A percentile compares a stretch with the other conserved stretches of the same genome.
phyloP scores from a whole-genome alignment of 1,140 invertebrate genomes.

The Tetramorium parvispinum region DNA sequence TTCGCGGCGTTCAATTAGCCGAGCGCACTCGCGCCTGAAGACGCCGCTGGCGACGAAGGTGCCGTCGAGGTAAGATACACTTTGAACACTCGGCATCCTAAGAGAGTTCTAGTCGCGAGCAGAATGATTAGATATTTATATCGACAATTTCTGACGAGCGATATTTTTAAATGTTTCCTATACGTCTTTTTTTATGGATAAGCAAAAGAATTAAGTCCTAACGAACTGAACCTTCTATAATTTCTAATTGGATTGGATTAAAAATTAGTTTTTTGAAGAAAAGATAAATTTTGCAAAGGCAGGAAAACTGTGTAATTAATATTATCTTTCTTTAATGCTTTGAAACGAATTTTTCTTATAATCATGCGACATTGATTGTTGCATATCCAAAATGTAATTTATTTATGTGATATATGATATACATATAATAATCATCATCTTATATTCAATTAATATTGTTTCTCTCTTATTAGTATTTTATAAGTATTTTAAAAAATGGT shows the following conservation, averaged over 20 bases:
- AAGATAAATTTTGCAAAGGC: not conserved
- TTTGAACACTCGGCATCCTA: not conserved
- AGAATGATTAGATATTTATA: not conserved
- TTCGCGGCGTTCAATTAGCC: constrained; percentile 26
- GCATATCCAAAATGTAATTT: not conserved
- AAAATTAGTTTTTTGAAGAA: not conserved
- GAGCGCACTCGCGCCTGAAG: not conserved
- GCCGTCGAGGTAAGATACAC: not conserved
- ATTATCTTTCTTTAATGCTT: not conserved
- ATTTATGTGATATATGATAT: not conserved
- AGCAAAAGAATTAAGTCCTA: not conserved
- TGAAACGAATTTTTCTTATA: not conserved
- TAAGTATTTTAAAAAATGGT: no score
- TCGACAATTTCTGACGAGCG: not conserved
- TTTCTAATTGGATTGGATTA: not conserved
- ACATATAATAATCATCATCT: not conserved
- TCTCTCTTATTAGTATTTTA: not conserved
- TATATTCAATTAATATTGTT: not conserved
- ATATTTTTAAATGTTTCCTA: not conserved
- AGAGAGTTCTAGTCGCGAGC: not conserved
- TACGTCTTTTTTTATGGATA: not conserved
- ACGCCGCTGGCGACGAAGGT: not conserved
- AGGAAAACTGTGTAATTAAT: not conserved
- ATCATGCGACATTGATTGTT: not conserved
- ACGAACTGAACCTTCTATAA: not conserved